Conservation (phyloP, 2,797 vertebrate species). For the Fistularia tabacaria region DNA sequence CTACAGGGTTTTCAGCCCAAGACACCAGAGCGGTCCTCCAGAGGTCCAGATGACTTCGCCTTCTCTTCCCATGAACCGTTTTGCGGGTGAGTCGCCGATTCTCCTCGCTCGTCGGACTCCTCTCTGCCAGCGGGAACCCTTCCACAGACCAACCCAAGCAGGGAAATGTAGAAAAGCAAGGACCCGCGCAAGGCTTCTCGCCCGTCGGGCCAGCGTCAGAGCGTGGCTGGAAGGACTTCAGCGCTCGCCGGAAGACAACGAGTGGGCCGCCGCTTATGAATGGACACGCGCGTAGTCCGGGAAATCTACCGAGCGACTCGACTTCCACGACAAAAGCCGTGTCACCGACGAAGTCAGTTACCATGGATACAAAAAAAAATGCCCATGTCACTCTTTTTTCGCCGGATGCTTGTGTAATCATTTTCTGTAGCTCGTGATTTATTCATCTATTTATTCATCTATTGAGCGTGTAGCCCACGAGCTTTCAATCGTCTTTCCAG, state of each 20-base stretch:
- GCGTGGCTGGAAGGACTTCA: not conserved
- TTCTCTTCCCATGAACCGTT: too few relatives aligned
- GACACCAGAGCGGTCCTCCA: too few relatives aligned
- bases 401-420: conserved; percentile 59
- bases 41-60: too few relatives aligned
- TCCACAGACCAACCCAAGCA: too few relatives aligned
- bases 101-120: too few relatives aligned
- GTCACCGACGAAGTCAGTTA: conserved; percentile 75
- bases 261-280: conserved; percentile 35
- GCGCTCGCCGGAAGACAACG: not conserved
- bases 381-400: conserved; percentile 68
- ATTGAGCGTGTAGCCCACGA: too few relatives aligned
- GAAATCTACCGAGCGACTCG: conserved; percentile 38
- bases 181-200: too few relatives aligned
- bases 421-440: conserved; percentile 45
- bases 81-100: too few relatives aligned
- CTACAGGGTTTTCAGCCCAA: too few relatives aligned
- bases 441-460: conserved; percentile 34
- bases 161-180: too few relatives aligned
- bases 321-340: conserved; percentile 69
- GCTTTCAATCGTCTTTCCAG: too few relatives aligned
- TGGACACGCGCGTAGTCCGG: conserved; percentile 22
- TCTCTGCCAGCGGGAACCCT: too few relatives aligned
- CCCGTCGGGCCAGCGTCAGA: not conserved
- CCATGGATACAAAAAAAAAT: conserved; percentile 77